phyloP scores from a whole-genome alignment of 2,888 invertebrate genomes.

The Troides aeacus region DNA sequence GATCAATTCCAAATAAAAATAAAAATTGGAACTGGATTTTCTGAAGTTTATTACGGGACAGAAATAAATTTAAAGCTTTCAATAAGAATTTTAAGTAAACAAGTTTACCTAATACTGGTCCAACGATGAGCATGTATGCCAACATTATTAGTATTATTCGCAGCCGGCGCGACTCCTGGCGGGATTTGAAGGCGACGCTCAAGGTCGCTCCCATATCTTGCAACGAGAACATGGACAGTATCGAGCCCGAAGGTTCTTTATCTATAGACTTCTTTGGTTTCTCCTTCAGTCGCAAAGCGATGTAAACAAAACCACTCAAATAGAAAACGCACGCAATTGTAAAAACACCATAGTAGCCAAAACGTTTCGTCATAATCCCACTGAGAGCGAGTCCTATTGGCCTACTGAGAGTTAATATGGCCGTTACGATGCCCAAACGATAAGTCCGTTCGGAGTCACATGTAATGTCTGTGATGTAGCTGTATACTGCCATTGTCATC shows the following conservation, averaged over 20 bases:
- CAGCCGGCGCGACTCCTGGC: constrained; percentile 59
- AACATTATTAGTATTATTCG: constrained; percentile 70
- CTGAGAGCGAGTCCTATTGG: constrained; percentile 78
- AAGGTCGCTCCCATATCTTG: constrained; percentile 70
- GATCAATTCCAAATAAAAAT: too few relatives aligned
- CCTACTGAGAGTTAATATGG: constrained; percentile 74
- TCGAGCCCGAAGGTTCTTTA: constrained; percentile 47
- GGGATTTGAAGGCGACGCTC: constrained; percentile 65
- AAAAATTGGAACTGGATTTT: too few relatives aligned
- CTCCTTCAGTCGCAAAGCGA: constrained; percentile 63
- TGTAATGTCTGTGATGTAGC: constrained; percentile 82
- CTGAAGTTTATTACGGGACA: too few relatives aligned
- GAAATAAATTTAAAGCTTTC: too few relatives aligned
- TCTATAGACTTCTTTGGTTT: constrained; percentile 60
- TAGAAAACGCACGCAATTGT: constrained; percentile 68
- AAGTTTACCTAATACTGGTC: constrained; percentile 70
- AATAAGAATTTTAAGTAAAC: constrained; percentile 1
- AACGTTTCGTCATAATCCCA: constrained; percentile 73
- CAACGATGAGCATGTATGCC: constrained; percentile 74
- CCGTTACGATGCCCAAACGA: constrained; percentile 81
- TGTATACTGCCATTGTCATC: constrained; percentile 82
- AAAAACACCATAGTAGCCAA: constrained; percentile 75
- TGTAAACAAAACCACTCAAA: constrained; percentile 68
- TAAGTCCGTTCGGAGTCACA: constrained; percentile 81
- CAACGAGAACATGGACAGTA: constrained; percentile 61